phyloP scores from a whole-genome alignment of 1,140 invertebrate species.

The Trigoniulus corallinus region DNA sequence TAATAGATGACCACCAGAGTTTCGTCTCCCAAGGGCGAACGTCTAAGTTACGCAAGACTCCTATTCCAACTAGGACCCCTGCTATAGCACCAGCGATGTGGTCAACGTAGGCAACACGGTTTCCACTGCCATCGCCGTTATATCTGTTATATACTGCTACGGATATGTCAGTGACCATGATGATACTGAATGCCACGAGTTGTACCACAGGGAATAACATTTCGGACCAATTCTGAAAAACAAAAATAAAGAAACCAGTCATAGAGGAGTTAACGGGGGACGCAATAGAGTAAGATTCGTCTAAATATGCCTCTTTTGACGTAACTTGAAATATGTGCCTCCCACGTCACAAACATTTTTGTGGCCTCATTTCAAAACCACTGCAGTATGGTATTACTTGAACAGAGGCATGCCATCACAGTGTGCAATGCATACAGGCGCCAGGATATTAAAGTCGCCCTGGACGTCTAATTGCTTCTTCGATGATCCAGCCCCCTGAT shows the following conservation, averaged over 20 bases:
- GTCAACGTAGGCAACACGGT: constrained; percentile 53
- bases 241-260: constrained; percentile 10
- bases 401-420: too few species aligned
- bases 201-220: constrained; percentile 76
- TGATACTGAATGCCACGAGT: constrained; percentile 52
- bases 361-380: too few species aligned
- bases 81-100: constrained; percentile 74
- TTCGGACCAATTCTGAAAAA: constrained; percentile 68
- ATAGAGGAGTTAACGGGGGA: neutral
- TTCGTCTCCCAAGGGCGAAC: constrained; percentile 65
- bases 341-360: too few species aligned
- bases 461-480: too few species aligned
- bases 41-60: constrained; percentile 72
- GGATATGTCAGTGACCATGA: constrained; percentile 56
- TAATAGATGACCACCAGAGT: constrained; percentile 65
- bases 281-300: too few species aligned
- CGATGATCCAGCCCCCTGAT: too few species aligned
- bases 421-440: too few species aligned
- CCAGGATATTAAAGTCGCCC: too few species aligned
- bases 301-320: too few species aligned
- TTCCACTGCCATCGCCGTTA: constrained; percentile 30
- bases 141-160: constrained; percentile 68
- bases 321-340: too few species aligned
- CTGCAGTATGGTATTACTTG: too few species aligned
- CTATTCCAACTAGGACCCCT: constrained; percentile 82